Percentiles rank a stretch among this genome's conserved stretches.
These are phyloP conservation scores for Hydrotaea cyrtoneurina DNA, from an alignment of 2,888 invertebrate genomes.

Conservation along the genomic window DNA sequence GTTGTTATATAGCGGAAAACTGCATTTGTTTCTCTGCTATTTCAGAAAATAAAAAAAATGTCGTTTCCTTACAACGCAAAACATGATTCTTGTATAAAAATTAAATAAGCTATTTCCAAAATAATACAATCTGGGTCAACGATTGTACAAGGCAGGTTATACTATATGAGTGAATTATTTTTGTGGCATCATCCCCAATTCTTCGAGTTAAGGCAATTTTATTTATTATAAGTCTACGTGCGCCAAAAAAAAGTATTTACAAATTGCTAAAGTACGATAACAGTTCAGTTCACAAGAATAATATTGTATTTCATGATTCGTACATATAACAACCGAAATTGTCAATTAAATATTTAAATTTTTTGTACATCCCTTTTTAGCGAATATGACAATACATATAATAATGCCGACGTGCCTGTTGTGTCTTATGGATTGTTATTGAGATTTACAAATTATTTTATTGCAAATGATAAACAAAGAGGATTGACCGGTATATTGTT, in stretches of 20 bases:
- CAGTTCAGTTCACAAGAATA: neutral
- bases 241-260: neutral
- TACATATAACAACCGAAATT: neutral
- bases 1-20: too few relatives aligned
- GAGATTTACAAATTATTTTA: neutral
- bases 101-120: neutral
- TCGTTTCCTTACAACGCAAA: too few relatives aligned
- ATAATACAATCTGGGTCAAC: slow-evolving; percentile 3
- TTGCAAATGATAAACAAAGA: neutral
- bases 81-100: neutral
- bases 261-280: neutral
- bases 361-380: neutral
- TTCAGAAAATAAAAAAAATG: too few relatives aligned
- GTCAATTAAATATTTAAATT: slow-evolving; percentile 12
- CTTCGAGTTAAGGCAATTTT: neutral
- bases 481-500: neutral
- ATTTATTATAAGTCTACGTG: neutral
- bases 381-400: neutral
- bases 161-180: neutral
- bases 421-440: neutral
- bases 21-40: too few relatives aligned
- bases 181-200: neutral
- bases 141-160: neutral
- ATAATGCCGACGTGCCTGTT: neutral
- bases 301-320: neutral